Percentiles rank a stretch among this genome's conserved stretches.
These are phyloP conservation scores for Drosophila koepferae DNA, from an alignment of 2,888 invertebrate genomes.

Conservation along the genomic window DNA sequence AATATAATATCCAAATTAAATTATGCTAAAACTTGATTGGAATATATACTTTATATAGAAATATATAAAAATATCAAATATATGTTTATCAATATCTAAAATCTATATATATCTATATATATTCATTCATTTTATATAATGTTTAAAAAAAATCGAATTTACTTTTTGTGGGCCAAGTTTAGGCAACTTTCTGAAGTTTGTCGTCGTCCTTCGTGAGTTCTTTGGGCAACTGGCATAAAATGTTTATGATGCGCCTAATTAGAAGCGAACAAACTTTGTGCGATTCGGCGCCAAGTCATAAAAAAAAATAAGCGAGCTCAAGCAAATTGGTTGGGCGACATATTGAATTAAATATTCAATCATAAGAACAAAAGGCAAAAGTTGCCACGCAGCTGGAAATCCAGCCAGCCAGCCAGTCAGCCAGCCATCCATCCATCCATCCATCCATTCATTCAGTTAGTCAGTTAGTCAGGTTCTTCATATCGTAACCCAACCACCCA, in stretches of 20 bases:
- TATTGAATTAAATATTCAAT: constrained; percentile 79
- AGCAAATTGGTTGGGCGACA: constrained; percentile 64
- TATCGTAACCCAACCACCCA: constrained; percentile 1
- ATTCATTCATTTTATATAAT: background rate
- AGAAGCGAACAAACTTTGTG: constrained; percentile 47
- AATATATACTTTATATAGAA: background rate
- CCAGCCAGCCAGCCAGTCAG: background rate
- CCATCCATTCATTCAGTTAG: background rate
- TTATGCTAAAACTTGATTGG: background rate
- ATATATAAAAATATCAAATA: background rate
- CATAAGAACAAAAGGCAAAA: constrained; percentile 67
- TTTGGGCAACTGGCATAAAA: constrained; percentile 49
- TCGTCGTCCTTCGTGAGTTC: background rate
- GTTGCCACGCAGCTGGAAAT: constrained; percentile 51
- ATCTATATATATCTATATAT: background rate
- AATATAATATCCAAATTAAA: background rate
- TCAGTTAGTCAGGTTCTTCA: background rate
- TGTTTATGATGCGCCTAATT: constrained; percentile 72
- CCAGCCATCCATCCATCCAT: background rate
- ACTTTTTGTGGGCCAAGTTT: constrained; percentile 13
- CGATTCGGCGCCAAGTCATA: constrained; percentile 37
- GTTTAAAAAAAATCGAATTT: background rate
- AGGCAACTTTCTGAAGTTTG: constrained; percentile 16
- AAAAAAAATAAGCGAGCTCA: constrained; percentile 49
- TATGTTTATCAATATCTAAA: background rate